Base-by-base conservation (phyloP, 2,888 invertebrate species). In the Himalopsyche japonica region DNA sequence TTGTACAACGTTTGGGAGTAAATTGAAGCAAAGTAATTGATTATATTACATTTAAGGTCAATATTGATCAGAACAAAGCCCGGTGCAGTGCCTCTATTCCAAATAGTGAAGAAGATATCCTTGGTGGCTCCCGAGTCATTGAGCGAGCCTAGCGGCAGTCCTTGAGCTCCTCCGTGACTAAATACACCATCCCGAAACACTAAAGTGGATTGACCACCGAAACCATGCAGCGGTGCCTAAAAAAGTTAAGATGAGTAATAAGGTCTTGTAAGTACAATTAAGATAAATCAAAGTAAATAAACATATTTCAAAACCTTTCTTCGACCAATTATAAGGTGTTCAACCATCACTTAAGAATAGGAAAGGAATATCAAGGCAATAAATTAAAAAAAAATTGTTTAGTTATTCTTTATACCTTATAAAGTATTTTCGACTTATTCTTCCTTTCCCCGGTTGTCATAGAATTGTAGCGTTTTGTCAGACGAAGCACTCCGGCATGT, bases 181-280 rank as follows among this genome's bases (percentile, higher is more conserved):
- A 87, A 87, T 24, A 87, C 82, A 8, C 87, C 87, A 43, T 87
- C 87, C 30, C 82, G 70, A 57, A 87, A 87, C 15, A 87, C 82
- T 12, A 87, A 49, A 30, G 70, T 84, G 3, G 86, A 86, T n/a
- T 81, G 77, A 3, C 79, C 87, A 6, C 87, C 86, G n/a, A 87
- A 79, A 20, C 87, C 87, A 34, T 87, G 87, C 15, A 87, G 78
- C 8, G 85, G 80, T 1, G 79, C 84, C 87, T 87, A 32, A 27
- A 48, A 49, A 18, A 32, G 20, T 32, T 1, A 32, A 32, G 32
- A 32, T 32, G 3, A 32, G 3, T 32, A 32, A 32, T 32, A 32
- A 32, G 3, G 6, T 32, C 32, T 32, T 32, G 32, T 32, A 3
- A 4, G 32, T 32, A 4, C 32, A 32, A 32, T 32, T 32, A 4